Percentiles rank a stretch among this genome's conserved stretches.
Evolutionary conservation across 2,113 vertebrate genomes (phyloP).

Genomic region (Elgaria multicarinata): DNA sequence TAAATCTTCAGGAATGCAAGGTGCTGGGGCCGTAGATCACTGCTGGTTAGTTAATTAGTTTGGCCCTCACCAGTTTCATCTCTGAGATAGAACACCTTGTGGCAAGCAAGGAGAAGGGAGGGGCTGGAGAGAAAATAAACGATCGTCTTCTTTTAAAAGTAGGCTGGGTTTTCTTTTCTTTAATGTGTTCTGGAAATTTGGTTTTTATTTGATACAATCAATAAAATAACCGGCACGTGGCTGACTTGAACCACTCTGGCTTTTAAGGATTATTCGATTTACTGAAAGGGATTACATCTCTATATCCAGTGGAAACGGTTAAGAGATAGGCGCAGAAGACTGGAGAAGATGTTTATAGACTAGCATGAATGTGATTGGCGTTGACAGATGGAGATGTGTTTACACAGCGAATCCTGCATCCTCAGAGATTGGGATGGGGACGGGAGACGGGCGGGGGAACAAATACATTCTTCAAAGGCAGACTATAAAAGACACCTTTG

Average conservation of each 20-base stretch:
- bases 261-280: slow-evolving; percentile 60
- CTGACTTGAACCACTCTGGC: slow-evolving; percentile 45
- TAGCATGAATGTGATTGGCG: slow-evolving; percentile 37
- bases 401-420: slow-evolving; percentile 40
- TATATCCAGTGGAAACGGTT: slow-evolving; percentile 51
- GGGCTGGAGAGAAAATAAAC: slow-evolving; percentile 44
- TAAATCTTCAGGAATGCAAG: slow-evolving; percentile 86
- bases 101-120: slow-evolving; percentile 52
- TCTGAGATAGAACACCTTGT: slow-evolving; percentile 72
- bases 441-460: neutral
- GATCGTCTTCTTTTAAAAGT: slow-evolving; percentile 23
- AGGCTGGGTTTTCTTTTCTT: slow-evolving; percentile 26
- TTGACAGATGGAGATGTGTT: slow-evolving; percentile 38
- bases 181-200: slow-evolving; percentile 53
- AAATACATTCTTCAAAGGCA: slow-evolving; percentile 42
- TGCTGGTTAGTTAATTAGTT: slow-evolving; percentile 86
- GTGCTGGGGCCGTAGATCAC: slow-evolving; percentile 80
- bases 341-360: slow-evolving; percentile 45
- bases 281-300: slow-evolving; percentile 55
- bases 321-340: slow-evolving; percentile 30
- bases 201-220: slow-evolving; percentile 56
- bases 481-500: slow-evolving; percentile 40
- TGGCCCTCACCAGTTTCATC: slow-evolving; percentile 77
- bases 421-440: slow-evolving; percentile 31
- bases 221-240: slow-evolving; percentile 52